Base-by-base conservation (phyloP, 1,140 invertebrate species). In the Dinoponera quadriceps region DNA sequence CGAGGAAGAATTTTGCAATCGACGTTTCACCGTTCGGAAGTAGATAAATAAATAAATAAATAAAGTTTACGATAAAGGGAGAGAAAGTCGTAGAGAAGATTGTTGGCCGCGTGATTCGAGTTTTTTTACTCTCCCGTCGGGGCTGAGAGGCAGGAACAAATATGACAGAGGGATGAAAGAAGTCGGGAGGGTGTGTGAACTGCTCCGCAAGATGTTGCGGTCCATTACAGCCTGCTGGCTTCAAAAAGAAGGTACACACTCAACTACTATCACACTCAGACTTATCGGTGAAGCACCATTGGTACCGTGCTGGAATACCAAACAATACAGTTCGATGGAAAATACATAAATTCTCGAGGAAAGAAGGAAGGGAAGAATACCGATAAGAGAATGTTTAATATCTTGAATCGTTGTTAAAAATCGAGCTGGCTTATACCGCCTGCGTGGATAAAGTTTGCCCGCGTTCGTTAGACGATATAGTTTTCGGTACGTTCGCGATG, bases 151-250 rank as follows among this genome's bases (percentile, higher is more conserved):
- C 38, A 25, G 49, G 22, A 60, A 82, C 78, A 63, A 69, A 82
- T 73, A 85, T 74, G 78, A 72, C 48, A 48, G 57, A 77, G 75
- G 87, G 81, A 85, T 77, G 86, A 82, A 91, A 90, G 11, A 87
- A 62, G 20, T 59, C 83, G 80, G 88, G 91, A 85, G 90, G 88
- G 86, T 84, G 90, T 91, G 89, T 88, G 75, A 91, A 92, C 91
- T 92, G 89, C 90, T 90, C 86, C 74, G 82, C 93, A 93, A 93
- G 91, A 93, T 93, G 93, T 93, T 92, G 91, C 93, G 89, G 89
- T 87, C 91, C 92, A 93, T 93, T 93, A 93, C 90, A 92, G 88
- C 87, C 92, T 90, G 84, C 82, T 91, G 89, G 89, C 89, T 71
- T 91, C 85, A 86, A 90, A 91, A 90, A 89, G 84, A 86, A 90